phyloP scores from a whole-genome alignment of 2,888 invertebrate genomes.

The Caenorhabditis angaria region DNA sequence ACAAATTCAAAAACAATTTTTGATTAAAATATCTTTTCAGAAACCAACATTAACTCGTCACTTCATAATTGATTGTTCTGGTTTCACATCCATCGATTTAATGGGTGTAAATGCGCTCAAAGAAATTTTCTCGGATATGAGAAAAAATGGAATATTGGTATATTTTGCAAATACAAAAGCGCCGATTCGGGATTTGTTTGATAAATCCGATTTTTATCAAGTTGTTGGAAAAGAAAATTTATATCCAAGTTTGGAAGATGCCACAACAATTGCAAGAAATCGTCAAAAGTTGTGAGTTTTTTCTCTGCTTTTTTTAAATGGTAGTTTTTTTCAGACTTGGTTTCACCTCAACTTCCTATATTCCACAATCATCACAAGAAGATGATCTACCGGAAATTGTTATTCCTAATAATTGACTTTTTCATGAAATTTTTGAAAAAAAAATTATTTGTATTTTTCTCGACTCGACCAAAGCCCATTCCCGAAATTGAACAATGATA shows the following conservation, averaged over 20 bases:
- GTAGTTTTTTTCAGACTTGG: not conserved
- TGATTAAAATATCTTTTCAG: not conserved
- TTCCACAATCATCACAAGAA: not conserved
- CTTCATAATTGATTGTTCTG: constrained; percentile 70
- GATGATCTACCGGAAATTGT: not conserved
- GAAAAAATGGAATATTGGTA: constrained; percentile 55
- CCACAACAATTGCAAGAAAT: constrained; percentile 65
- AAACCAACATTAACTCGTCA: constrained; percentile 46
- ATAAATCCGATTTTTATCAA: constrained; percentile 63
- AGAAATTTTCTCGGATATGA: constrained; percentile 61
- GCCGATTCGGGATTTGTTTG: constrained; percentile 67
- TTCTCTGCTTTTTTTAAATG: not conserved
- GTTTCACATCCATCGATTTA: constrained; percentile 69
- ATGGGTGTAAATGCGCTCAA: constrained; percentile 71
- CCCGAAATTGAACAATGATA: not conserved
- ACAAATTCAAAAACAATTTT: constrained; percentile 1
- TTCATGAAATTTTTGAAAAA: too few species aligned
- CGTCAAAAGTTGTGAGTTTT: constrained; percentile 43
- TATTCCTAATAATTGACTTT: not conserved
- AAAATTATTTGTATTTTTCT: too few species aligned
- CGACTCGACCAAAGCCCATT: too few species aligned
- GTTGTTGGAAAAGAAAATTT: constrained; percentile 68
- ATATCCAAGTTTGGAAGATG: constrained; percentile 70
- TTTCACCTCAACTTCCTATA: not conserved
- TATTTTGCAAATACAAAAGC: constrained; percentile 71